phyloP scores from a whole-genome alignment of 1,140 invertebrate species.

The Nasonia vitripennis region DNA sequence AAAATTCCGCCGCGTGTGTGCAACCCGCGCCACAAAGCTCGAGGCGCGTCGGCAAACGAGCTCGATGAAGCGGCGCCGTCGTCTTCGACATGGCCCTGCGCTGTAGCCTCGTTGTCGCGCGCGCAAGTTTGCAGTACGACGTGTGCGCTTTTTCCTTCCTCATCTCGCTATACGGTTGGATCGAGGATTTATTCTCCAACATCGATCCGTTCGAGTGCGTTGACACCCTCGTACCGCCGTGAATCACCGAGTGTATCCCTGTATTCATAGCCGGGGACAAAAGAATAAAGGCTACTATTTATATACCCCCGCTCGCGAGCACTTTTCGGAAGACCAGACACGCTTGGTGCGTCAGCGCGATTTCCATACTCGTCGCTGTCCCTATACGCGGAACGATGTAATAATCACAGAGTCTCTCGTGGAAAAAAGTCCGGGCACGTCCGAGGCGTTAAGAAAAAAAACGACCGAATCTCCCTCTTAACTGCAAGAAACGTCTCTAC shows the following conservation, averaged over 20 bases:
- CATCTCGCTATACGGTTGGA: too few species aligned
- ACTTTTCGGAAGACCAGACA: too few species aligned
- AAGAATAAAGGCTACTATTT: neutral
- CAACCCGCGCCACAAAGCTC: neutral
- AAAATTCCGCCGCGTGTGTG: conserved; percentile 10
- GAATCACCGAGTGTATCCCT: neutral
- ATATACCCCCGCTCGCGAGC: too few species aligned
- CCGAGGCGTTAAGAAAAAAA: neutral
- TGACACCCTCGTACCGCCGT: neutral
- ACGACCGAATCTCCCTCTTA: neutral
- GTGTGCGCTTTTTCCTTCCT: too few species aligned
- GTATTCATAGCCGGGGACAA: neutral
- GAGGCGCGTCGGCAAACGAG: neutral
- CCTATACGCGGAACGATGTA: neutral
- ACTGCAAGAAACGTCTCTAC: neutral
- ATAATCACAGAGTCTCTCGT: neutral
- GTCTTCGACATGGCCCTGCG: too few species aligned
- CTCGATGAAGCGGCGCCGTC: neutral
- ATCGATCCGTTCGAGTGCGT: neutral
- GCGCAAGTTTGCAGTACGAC: too few species aligned
- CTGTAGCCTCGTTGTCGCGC: neutral
- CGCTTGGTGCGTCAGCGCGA: neutral
- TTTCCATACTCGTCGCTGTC: neutral
- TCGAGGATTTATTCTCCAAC: neutral
- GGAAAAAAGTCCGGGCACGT: neutral